Evolutionary conservation across 2,113 vertebrate species (phyloP).

Genomic region (Paracanthobrama guichenoti): DNA sequence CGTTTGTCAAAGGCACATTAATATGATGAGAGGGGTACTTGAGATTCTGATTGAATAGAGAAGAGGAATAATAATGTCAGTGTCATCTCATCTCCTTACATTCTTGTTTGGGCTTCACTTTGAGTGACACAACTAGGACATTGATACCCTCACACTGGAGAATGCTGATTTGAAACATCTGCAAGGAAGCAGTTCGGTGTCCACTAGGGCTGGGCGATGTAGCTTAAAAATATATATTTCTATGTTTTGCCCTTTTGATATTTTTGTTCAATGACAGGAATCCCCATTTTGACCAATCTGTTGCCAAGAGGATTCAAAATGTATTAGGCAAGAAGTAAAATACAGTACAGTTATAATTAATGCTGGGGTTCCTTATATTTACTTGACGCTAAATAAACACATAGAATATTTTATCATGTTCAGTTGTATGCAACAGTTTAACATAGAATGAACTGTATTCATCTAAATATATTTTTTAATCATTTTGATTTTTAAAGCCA

Average conservation of each 20-base stretch:
- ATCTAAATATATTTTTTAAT: too few relatives aligned
- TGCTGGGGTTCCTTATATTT: too few relatives aligned
- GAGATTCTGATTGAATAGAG: neutral
- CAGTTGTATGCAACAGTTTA: too few relatives aligned
- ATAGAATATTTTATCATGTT: too few relatives aligned
- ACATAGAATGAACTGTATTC: too few relatives aligned
- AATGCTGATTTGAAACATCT: neutral
- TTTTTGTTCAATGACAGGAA: too few relatives aligned
- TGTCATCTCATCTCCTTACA: neutral
- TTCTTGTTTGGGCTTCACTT: neutral
- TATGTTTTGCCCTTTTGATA: neutral
- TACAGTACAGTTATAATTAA: too few relatives aligned
- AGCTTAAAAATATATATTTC: neutral
- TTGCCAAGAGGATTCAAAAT: too few relatives aligned
- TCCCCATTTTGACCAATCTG: too few relatives aligned
- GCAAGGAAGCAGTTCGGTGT: neutral
- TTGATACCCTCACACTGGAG: neutral
- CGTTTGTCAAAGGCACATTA: neutral
- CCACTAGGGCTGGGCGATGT: neutral
- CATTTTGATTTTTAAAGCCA: too few relatives aligned
- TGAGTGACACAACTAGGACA: neutral
- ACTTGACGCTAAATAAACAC: too few relatives aligned
- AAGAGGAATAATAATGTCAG: neutral
- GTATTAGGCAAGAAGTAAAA: too few relatives aligned
- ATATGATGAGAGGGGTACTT: constrained; percentile 23